Conservation (phyloP, 1,140 invertebrate species). For the Diprion similis region DNA sequence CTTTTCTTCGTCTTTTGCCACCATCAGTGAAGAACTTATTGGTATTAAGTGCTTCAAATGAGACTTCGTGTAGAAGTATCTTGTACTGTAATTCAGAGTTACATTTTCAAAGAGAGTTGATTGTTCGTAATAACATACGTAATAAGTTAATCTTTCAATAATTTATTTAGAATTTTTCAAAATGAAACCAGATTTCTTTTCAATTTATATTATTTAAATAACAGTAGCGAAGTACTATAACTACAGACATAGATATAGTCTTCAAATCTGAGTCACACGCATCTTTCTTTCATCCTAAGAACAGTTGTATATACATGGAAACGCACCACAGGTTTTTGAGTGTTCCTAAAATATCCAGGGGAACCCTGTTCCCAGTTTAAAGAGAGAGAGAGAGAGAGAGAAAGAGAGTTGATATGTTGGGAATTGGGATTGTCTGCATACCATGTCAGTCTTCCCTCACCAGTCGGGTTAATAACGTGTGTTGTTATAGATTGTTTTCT, state of each 20-base stretch:
- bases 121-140: background rate
- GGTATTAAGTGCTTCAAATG: background rate
- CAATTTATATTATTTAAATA: no score
- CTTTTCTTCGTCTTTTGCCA: no score
- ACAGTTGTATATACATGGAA: background rate
- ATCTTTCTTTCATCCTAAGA: background rate
- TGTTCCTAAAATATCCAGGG: conserved; percentile 31
- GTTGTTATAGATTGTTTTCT: background rate
- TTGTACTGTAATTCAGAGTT: conserved; percentile 48
- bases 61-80: conserved; percentile 20
- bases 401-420: background rate
- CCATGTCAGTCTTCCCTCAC: conserved; percentile 7
- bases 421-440: conserved; percentile 3
- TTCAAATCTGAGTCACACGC: background rate
- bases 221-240: no score
- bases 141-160: no score
- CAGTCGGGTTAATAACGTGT: background rate
- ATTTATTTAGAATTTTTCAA: no score
- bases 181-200: no score
- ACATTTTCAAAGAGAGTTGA: conserved; percentile 49
- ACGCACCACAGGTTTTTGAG: conserved; percentile 19
- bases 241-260: no score
- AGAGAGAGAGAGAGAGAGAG: background rate
- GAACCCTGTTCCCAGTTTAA: conserved; percentile 2
- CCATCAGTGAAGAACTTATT: no score